A percentile compares a stretch with the other conserved stretches of the same genome.
These are phyloP conservation scores for Eurystomus glaucurus DNA, from an alignment of 2,797 vertebrate species.

Conservation along the genomic window DNA sequence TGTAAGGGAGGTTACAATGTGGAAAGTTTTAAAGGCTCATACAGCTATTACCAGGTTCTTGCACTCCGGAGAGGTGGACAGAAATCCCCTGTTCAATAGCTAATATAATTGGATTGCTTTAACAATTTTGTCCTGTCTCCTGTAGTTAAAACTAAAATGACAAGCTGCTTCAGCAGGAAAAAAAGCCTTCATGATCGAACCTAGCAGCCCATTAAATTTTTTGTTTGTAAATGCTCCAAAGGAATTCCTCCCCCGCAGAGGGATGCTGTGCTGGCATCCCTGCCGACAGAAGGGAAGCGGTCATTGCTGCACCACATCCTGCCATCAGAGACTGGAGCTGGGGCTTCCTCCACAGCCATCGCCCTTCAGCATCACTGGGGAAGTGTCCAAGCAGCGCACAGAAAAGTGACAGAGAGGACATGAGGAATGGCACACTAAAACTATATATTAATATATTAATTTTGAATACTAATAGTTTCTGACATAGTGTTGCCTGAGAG, in stretches of 20 bases:
- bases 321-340: conserved; percentile 78
- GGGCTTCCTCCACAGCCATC: conserved; percentile 82
- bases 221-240: conserved; percentile 79
- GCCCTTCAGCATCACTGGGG: conserved; percentile 83
- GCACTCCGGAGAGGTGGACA: neutral
- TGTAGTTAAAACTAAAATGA: conserved; percentile 77
- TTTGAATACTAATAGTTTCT: conserved; percentile 68
- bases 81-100: conserved; percentile 34
- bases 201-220: conserved; percentile 83
- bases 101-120: conserved; percentile 63
- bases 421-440: conserved; percentile 75
- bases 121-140: conserved; percentile 67
- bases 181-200: conserved; percentile 51
- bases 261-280: conserved; percentile 68
- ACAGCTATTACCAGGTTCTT: neutral
- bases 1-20: neutral
- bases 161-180: conserved; percentile 69
- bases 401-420: conserved; percentile 82
- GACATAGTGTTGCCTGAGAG: conserved; percentile 45
- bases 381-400: conserved; percentile 44
- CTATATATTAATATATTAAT: conserved; percentile 56
- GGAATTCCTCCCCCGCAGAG: conserved; percentile 66
- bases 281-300: conserved; percentile 46
- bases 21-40: neutral
- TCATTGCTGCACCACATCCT: conserved; percentile 74